Evolutionary conservation across 2,113 vertebrate species (phyloP).

Genomic region (Thunnus thynnus): DNA sequence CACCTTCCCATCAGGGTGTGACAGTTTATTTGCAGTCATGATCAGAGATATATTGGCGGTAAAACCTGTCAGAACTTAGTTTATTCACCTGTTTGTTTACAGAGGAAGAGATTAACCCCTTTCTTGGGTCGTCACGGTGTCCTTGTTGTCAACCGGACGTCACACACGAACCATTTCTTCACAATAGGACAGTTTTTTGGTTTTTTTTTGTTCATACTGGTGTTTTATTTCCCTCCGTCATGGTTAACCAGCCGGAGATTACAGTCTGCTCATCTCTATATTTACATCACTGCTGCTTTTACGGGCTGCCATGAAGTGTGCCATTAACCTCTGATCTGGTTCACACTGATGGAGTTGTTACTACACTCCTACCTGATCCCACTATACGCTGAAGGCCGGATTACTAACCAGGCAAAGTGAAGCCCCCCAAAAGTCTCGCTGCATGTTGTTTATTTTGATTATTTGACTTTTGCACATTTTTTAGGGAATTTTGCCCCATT

Average conservation of each 20-base stretch:
- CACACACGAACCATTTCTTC: neutral
- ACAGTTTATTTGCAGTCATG: neutral
- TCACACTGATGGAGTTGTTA: conserved; percentile 30
- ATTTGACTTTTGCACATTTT: no score
- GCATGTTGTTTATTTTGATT: neutral
- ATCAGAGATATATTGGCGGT: no score
- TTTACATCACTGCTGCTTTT: conserved; percentile 15
- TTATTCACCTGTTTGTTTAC: neutral
- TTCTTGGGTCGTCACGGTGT: no score
- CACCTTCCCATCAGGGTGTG: neutral
- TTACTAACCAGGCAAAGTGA: conserved; percentile 3
- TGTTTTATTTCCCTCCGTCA: neutral
- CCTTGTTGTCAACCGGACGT: no score
- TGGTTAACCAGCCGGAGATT: conserved; percentile 19
- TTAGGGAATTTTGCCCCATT: no score
- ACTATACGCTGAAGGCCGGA: conserved; percentile 15
- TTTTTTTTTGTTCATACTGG: neutral
- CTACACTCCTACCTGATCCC: conserved; percentile 16
- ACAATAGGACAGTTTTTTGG: neutral
- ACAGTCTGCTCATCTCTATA: neutral
- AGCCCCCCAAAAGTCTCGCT: neutral
- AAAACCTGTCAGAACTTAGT: neutral
- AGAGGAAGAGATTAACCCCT: no score
- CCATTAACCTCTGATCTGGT: conserved; percentile 63
- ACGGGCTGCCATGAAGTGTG: conserved; percentile 27